Percentiles rank a stretch among this genome's conserved stretches.
phyloP scores from a whole-genome alignment of 2,113 vertebrate genomes.

The Diadophis punctatus region DNA sequence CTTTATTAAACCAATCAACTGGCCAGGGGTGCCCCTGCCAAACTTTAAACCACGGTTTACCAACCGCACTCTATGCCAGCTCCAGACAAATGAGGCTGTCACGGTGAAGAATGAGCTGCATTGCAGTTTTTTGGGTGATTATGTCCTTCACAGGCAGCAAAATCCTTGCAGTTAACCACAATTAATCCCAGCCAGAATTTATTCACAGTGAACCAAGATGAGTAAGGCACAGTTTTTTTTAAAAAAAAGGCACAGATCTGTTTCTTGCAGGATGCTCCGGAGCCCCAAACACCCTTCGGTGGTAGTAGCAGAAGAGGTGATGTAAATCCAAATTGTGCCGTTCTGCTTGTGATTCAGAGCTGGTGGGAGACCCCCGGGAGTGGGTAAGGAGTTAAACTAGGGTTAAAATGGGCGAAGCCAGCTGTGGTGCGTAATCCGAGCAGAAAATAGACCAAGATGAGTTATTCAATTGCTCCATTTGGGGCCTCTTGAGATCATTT shows the following conservation, averaged over 20 bases:
- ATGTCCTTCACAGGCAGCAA: neutral
- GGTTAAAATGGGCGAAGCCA: neutral
- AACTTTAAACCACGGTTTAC: neutral
- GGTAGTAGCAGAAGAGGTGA: neutral
- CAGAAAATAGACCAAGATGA: neutral
- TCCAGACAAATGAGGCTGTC: neutral
- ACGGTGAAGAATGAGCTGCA: neutral
- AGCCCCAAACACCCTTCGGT: neutral
- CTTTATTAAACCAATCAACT: too few relatives aligned
- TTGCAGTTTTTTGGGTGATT: neutral
- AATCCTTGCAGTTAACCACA: neutral
- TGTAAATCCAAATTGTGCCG: neutral
- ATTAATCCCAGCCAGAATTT: neutral
- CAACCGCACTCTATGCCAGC: neutral
- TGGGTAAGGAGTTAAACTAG: neutral
- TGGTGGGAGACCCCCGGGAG: neutral
- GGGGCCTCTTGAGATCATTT: neutral
- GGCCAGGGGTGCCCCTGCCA: neutral
- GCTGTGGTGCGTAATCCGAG: neutral
- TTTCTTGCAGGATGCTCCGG: neutral
- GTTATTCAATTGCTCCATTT: neutral
- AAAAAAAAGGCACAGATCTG: neutral
- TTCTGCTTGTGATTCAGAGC: neutral
- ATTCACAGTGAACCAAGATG: neutral
- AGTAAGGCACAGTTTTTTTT: too few relatives aligned